These are phyloP conservation scores for Drosophila melanogaster DNA, from an alignment of 1,140 invertebrate genomes.

Conservation along the genomic window Release_6_plus_ISO1_MT NT_033777.3:15519501-15520000, in stretches of 20 bases:
- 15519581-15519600: constrained; percentile 2
- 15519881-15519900: constrained; percentile 49
- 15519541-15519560: constrained; percentile 40
- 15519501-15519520: constrained; percentile 54
- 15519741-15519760: constrained; percentile 26
- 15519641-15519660: constrained; percentile 32
- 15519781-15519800: constrained; percentile 62
- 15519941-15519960: constrained; percentile 41
- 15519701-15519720: constrained; percentile 68
- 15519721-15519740: constrained; percentile 51
- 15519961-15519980: constrained; percentile 77
- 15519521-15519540: constrained; percentile 43
- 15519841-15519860: constrained; percentile 26
- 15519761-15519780: constrained; percentile 43
- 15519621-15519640: constrained; percentile 62
- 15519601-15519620: constrained; percentile 65
- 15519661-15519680: constrained; percentile 74
- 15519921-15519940: constrained; percentile 61
- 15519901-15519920: constrained; percentile 64
- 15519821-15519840: background rate
- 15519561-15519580: constrained; percentile 2
- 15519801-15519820: constrained; percentile 68
- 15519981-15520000: constrained; percentile 82
- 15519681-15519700: constrained; percentile 70
- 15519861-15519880: constrained; percentile 47